Evolutionary conservation across 2,888 invertebrate species (phyloP), one percentile per base, ranked within the genome.

Genomic region (Temnothorax unifasciatus): DNA sequence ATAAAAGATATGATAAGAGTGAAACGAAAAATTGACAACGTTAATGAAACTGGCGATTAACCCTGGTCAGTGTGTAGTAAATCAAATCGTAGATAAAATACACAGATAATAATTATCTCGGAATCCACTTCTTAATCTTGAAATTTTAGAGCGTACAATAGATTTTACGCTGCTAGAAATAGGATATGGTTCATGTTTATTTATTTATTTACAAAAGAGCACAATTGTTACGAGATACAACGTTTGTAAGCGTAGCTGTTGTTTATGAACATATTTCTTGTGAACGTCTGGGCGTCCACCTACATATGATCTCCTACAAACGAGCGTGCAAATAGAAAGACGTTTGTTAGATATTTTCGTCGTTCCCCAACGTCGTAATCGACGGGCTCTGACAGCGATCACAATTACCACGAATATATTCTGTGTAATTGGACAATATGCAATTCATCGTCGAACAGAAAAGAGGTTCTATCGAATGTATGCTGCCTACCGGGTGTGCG

Each of bases 1-100:
- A 79, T 44, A 34, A 21, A 29, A 79, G 69, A 77, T 57, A 71
- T n/a, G n/a, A n/a, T n/a, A n/a, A n/a, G n/a, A 77, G 18, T 38
- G 13, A 38, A 71, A 38, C 25, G 47, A 50, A 59, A 13, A 47
- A 59, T 59, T 59, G 13, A 13, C 34, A 2, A 21, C 0, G 18
- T 38, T 59, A 44, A 59, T 38, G 13, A 73, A 71, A 71, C 34
- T 29, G 0, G 11, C 6, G 29, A 50, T 59, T 73, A 73, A 71
- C 47, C 68, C 25, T 79, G 50, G 59, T 79, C 79, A 57, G 79
- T 25, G 44, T n/a, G 21, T 13, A 34, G 25, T 44, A 77, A 29
- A 66, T 66, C 41, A 21, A 59, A 21, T 64, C 29, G 9, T 21
- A 52, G 11, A 47, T 63, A 54, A 21, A 47, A 18, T 44, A 9